phyloP scores from a whole-genome alignment of 1,140 invertebrate genomes.

The Cyclargus thomasi region DNA sequence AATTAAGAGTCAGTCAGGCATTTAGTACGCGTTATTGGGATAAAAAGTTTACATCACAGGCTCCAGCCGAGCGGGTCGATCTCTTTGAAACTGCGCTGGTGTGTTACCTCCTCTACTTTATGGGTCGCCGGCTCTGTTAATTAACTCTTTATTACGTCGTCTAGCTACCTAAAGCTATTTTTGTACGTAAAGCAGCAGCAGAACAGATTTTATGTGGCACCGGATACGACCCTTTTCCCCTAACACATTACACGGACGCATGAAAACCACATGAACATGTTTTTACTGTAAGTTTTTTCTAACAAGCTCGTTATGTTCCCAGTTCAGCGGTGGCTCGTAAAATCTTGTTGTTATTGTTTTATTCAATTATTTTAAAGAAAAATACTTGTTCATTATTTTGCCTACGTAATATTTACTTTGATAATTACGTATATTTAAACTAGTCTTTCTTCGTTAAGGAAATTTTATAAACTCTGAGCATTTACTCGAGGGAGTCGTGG shows the following conservation, averaged over 20 bases:
- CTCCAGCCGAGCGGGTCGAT: slow-evolving; percentile 37
- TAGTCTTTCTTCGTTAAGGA: too few species aligned
- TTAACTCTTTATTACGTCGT: slow-evolving; percentile 47
- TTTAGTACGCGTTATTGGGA: slow-evolving; percentile 10
- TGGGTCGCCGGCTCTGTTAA: slow-evolving; percentile 58
- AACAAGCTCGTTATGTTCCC: neutral
- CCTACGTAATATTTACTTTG: neutral
- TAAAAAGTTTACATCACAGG: slow-evolving; percentile 33
- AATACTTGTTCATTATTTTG: neutral
- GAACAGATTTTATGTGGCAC: slow-evolving; percentile 15
- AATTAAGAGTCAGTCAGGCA: slow-evolving; percentile 6
- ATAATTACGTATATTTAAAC: too few species aligned
- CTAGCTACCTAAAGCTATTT: slow-evolving; percentile 27
- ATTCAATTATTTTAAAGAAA: neutral
- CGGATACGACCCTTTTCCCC: neutral
- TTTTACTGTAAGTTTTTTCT: slow-evolving; percentile 10
- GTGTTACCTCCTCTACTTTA: slow-evolving; percentile 47
- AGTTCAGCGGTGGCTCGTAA: neutral
- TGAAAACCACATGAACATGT: slow-evolving; percentile 1
- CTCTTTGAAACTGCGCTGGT: slow-evolving; percentile 56
- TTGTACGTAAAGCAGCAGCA: slow-evolving; percentile 17
- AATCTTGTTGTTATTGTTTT: neutral
- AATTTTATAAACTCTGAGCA: too few species aligned
- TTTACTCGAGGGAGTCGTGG: too few species aligned
- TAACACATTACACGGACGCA: neutral